These are phyloP conservation scores for Asbolus verrucosus DNA, from an alignment of 1,140 invertebrate genomes.

Conservation along the genomic window DNA sequence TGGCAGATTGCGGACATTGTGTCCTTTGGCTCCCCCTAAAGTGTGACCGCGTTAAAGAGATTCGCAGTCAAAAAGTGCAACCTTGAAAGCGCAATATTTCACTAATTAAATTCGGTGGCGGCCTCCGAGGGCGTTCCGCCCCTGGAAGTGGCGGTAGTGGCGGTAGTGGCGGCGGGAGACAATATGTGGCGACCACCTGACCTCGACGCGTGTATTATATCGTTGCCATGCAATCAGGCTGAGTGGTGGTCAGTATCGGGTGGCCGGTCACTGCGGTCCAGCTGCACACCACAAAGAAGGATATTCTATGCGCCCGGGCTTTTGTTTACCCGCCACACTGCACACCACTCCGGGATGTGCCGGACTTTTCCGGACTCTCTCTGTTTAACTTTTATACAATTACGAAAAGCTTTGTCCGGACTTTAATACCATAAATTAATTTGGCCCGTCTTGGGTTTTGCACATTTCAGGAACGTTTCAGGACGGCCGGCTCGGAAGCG, in stretches of 20 bases:
- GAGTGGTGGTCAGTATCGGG: slow-evolving; percentile 46
- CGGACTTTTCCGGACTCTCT: slow-evolving; percentile 1
- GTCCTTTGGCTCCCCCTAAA: no score
- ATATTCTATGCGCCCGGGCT: slow-evolving; percentile 21
- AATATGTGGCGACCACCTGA: slow-evolving; percentile 47
- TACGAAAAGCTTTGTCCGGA: background rate
- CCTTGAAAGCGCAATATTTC: no score
- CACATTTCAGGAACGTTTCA: no score
- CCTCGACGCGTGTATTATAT: slow-evolving; percentile 44
- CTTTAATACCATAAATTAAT: background rate
- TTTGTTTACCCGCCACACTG: slow-evolving; percentile 22
- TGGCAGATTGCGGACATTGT: no score
- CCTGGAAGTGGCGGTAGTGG: no score
- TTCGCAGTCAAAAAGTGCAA: no score
- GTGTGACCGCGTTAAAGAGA: no score
- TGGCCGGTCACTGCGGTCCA: slow-evolving; percentile 24
- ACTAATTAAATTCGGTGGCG: no score
- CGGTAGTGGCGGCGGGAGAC: background rate
- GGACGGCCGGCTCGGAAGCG: no score
- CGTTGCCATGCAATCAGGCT: slow-evolving; percentile 49
- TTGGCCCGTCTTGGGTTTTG: no score
- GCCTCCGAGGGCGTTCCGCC: no score
- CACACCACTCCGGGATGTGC: background rate
- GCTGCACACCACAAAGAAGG: slow-evolving; percentile 30
- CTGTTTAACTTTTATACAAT: background rate